Evolutionary conservation across 2,797 vertebrate species (phyloP).

Genomic region (Naso thynnoides): DNA sequence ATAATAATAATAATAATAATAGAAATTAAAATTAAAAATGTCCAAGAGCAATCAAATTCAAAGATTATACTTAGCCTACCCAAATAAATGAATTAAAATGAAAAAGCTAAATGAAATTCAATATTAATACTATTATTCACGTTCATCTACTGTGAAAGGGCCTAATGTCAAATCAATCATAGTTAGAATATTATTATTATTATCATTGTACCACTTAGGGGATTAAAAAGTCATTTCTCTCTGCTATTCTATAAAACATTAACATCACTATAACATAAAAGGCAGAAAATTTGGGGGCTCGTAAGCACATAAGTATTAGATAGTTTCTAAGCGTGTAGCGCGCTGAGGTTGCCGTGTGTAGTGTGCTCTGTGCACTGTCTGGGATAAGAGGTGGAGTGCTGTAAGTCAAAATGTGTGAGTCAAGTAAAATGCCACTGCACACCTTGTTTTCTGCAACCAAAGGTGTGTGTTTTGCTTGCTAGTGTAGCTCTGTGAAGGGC

Average conservation of each 20-base stretch:
- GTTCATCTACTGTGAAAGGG: neutral
- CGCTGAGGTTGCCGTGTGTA: neutral
- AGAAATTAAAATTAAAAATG: too few relatives aligned
- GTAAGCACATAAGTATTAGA: too few relatives aligned
- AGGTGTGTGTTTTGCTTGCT: neutral
- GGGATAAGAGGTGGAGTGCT: neutral
- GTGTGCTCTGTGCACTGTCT: neutral
- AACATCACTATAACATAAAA: too few relatives aligned
- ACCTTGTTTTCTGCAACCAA: slow-evolving; percentile 1
- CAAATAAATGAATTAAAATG: neutral
- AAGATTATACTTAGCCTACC: neutral
- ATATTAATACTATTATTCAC: neutral
- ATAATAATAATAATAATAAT: neutral
- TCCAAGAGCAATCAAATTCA: neutral
- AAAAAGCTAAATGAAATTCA: neutral
- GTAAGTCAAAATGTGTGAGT: neutral
- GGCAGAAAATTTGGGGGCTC: too few relatives aligned
- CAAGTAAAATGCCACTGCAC: neutral
- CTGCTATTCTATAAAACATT: neutral
- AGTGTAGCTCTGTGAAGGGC: slow-evolving; percentile 7
- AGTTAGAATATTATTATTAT: neutral
- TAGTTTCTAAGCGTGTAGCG: too few relatives aligned
- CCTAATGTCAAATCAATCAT: neutral
- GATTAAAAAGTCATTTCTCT: neutral
- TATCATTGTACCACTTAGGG: neutral